phyloP scores from a whole-genome alignment of 2,113 vertebrate genomes.

The Mesitornis unicolor region DNA sequence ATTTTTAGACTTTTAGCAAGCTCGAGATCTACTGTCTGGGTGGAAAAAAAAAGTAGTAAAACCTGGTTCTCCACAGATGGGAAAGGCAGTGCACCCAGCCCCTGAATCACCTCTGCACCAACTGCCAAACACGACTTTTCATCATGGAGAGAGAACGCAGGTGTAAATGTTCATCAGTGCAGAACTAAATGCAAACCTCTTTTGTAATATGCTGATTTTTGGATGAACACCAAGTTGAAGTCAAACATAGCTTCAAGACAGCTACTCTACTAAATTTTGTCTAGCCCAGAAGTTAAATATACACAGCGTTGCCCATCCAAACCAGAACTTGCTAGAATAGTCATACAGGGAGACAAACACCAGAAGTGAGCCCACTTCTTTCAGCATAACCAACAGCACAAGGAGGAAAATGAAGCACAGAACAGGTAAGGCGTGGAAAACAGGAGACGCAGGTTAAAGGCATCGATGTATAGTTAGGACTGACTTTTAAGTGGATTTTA shows the following conservation, averaged over 20 bases:
- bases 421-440: neutral
- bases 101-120: neutral
- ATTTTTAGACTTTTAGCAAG: neutral
- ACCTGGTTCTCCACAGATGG: neutral
- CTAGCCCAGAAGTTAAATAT: neutral
- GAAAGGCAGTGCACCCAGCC: neutral
- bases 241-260: neutral
- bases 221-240: neutral
- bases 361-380: neutral
- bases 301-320: neutral
- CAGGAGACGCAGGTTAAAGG: neutral
- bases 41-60: neutral
- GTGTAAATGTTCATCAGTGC: neutral
- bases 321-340: neutral
- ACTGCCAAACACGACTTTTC: neutral
- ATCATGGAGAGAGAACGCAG: neutral
- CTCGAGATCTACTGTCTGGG: neutral
- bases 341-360: neutral
- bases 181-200: neutral
- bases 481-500: neutral
- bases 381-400: neutral
- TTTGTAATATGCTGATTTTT: neutral
- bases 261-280: neutral
- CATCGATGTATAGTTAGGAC: neutral
- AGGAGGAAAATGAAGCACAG: neutral